Percentiles rank a stretch among this genome's conserved stretches.
These are phyloP conservation scores for Thryonomys swinderianus DNA, from an alignment of 2,113 vertebrate species.

Conservation along the genomic window DNA sequence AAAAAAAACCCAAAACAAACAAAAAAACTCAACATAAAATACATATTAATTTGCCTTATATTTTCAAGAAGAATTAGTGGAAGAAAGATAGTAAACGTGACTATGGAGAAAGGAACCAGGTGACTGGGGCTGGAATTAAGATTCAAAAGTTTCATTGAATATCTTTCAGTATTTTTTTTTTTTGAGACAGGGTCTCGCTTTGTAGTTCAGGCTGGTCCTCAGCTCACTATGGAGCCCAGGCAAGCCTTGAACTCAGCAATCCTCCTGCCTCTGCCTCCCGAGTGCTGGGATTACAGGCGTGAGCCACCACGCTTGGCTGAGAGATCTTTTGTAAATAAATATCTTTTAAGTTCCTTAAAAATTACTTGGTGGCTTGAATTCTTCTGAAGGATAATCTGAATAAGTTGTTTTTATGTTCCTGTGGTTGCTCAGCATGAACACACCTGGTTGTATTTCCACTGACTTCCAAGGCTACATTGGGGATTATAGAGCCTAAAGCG, in stretches of 20 bases:
- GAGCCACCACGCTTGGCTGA: too few species aligned
- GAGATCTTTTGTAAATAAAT: not conserved
- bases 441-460: conserved; percentile 17
- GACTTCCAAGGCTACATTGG: conserved; percentile 28
- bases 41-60: not conserved
- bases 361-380: not conserved
- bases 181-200: not conserved
- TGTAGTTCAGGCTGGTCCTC: too few species aligned
- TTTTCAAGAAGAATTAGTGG: conserved; percentile 32
- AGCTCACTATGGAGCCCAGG: too few species aligned
- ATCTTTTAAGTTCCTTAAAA: not conserved
- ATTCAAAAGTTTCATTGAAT: not conserved
- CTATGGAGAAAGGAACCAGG: not conserved
- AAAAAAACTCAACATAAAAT: too few species aligned
- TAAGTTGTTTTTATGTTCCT: not conserved
- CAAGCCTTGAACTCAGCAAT: too few species aligned
- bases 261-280: too few species aligned
- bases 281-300: too few species aligned
- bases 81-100: not conserved
- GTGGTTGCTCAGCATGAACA: not conserved
- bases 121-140: not conserved
- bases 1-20: too few species aligned
- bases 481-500: conserved; percentile 21
- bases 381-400: not conserved
- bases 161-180: not conserved